Base-by-base conservation (phyloP, 1,140 invertebrate species). In the Zaprionus lachaisei region DNA sequence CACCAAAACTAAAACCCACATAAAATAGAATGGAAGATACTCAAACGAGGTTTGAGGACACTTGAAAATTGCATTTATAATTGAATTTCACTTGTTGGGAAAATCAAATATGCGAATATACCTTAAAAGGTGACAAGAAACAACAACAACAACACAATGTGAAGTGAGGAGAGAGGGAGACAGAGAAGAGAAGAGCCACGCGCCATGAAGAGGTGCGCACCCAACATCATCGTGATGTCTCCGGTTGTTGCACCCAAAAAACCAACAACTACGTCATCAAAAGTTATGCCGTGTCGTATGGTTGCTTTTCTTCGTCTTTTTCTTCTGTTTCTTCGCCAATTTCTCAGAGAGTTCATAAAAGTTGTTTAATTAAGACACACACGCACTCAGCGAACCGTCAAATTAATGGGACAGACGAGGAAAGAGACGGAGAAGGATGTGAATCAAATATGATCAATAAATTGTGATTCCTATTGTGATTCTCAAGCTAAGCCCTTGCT, bases 321-420 rank as follows among this genome's bases (percentile, higher is more conserved):
- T 28, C 47, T 61, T 22, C 31, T 38, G 37, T 38, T 77, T 56
- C 24, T 61, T 62, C 65, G 58, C 31, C 47, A 64, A 55, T 77
- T 72, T 72, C 63, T 66, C 65, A 74, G 65, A 66, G 62, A 69
- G 62, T 78, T 67, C 62, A 74, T 75, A 78, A 78, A 78, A 74
- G 57, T 80, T 78, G 75, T 67, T 64, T 78, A 78, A 80, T 80
- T 80, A 80, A 78, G 75, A 74, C 63, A 70, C 70, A 74, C 70
- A 78, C 66, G 75, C 75, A 80, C 62, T 78, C 75, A 47, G 7
- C 41, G n/a, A 63, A 78, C 70, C 71, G 71, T 79, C 63, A 79
- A 77, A 68, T 79, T 77, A 74, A 74, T 71, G 79, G 51, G 61
- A 28, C 58, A 64, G 26, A 20, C 12, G 41, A 44, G 61, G 9